These are phyloP conservation scores for Sepiola atlantica DNA, from an alignment of 2,888 invertebrate species.

Conservation along the genomic window DNA sequence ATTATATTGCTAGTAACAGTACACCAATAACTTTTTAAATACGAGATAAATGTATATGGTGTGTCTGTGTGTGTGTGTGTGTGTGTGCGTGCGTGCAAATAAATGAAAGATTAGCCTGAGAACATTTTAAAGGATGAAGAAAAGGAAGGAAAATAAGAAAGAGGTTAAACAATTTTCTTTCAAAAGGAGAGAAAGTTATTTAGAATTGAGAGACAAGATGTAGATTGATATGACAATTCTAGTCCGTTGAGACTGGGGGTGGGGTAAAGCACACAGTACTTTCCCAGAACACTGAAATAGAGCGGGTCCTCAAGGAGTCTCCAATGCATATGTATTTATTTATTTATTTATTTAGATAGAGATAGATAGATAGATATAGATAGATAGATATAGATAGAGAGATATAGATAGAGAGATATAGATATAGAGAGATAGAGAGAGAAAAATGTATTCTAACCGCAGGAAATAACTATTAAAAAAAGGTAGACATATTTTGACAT, in stretches of 20 bases:
- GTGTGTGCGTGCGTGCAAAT: too few species aligned
- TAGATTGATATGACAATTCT: background rate
- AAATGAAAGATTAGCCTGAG: too few species aligned
- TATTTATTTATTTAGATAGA: too few species aligned
- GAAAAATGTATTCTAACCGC: background rate
- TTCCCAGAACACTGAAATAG: background rate
- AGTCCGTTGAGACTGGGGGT: background rate
- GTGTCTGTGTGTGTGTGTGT: too few species aligned
- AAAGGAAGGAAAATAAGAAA: background rate
- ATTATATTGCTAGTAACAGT: too few species aligned
- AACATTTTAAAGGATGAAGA: too few species aligned
- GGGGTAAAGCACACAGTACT: background rate
- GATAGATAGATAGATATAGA: background rate
- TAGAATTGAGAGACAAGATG: background rate
- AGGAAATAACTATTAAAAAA: background rate
- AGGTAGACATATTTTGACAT: background rate
- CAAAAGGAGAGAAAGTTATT: too few species aligned
- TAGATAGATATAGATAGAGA: background rate
- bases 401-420: background rate
- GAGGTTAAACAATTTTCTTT: too few species aligned
- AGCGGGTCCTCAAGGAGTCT: background rate
- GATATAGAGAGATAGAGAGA: background rate
- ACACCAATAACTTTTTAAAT: too few species aligned
- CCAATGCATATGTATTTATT: background rate
- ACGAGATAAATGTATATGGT: too few species aligned